phyloP scores from a whole-genome alignment of 2,113 vertebrate species.

The Ovis canadensis region DNA sequence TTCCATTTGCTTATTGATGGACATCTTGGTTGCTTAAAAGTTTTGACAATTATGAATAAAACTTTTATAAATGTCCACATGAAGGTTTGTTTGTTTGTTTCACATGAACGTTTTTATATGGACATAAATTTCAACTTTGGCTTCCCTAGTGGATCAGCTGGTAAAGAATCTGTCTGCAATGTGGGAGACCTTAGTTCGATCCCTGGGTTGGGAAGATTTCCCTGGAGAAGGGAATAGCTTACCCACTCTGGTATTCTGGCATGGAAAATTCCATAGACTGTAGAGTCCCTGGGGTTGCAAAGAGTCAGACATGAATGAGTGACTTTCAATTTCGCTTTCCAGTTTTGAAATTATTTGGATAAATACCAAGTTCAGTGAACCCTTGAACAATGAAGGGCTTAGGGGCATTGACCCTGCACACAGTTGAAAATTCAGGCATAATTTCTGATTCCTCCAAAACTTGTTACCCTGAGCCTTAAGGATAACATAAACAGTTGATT shows the following conservation, averaged over 20 bases:
- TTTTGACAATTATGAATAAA: conserved; percentile 9
- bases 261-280: background rate
- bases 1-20: background rate
- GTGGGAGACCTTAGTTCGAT: background rate
- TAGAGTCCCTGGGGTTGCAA: background rate
- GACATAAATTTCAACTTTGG: background rate
- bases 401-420: background rate
- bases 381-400: background rate
- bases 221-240: background rate
- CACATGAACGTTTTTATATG: background rate
- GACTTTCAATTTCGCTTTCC: background rate
- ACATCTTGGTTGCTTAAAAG: background rate
- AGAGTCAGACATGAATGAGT: background rate
- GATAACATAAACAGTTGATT: background rate
- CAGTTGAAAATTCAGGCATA: background rate
- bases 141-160: background rate
- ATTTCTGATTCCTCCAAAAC: background rate
- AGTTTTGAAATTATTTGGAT: background rate
- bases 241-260: background rate
- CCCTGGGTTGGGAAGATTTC: background rate
- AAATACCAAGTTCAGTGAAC: background rate
- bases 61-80: background rate
- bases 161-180: background rate
- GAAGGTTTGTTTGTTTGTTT: background rate
- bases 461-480: background rate